Percentiles rank a stretch among this genome's conserved stretches.
These are phyloP conservation scores for Oceanodroma leucorhoa DNA, from an alignment of 2,797 vertebrate genomes.

Conservation along the genomic window DNA sequence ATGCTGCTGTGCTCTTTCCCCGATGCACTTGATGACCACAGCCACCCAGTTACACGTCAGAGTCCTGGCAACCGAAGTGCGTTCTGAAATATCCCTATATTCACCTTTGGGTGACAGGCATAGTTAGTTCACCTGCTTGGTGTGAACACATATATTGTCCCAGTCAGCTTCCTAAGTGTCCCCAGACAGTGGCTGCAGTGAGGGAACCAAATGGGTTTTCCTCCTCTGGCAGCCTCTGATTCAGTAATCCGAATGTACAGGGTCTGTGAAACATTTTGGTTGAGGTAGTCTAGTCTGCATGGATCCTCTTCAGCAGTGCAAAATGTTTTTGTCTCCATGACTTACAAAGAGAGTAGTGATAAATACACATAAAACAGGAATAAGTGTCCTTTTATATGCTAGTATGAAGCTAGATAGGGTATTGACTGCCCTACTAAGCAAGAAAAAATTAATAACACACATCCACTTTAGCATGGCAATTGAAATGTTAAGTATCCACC, in stretches of 20 bases:
- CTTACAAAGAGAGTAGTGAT: not conserved
- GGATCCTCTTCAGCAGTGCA: not conserved
- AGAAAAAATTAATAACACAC: not conserved
- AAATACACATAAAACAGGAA: not conserved
- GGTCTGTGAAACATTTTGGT: not conserved
- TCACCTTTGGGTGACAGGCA: not conserved
- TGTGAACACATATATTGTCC: not conserved
- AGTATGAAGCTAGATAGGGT: not conserved
- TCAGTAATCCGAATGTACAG: not conserved
- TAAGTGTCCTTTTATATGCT: not conserved
- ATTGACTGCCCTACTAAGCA: not conserved
- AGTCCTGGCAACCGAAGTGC: fast-evolving
- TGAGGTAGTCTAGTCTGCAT: not conserved
- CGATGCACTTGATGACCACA: not conserved
- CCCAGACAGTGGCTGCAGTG: not conserved
- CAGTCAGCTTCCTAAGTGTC: not conserved
- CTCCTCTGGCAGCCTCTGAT: not conserved
- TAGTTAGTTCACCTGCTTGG: not conserved
- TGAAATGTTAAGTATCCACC: not conserved
- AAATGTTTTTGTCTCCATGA: not conserved
- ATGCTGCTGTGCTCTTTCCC: not conserved
- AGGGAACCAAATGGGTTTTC: not conserved
- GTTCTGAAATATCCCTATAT: not conserved
- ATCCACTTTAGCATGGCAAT: not conserved
- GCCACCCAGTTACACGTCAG: not conserved